Evolutionary conservation across 92 coral and sea anemone genomes (phyloP).

Genomic region (Porites cylindrica): DNA sequence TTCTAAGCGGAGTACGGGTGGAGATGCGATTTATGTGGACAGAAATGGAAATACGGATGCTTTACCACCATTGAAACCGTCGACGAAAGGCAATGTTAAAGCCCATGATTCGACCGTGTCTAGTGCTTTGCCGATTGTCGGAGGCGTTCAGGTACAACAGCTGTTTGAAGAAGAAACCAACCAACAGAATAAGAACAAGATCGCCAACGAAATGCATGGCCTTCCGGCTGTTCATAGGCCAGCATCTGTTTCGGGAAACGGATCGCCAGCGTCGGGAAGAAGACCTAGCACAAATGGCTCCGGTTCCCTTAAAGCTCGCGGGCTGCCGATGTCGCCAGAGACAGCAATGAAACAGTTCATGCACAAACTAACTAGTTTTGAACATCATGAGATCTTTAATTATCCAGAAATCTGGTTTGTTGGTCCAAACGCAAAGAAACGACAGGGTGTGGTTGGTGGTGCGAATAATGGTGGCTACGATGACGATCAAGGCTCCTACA

Average conservation of each 20-base stretch:
- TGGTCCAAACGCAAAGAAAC: slow-evolving; percentile 97
- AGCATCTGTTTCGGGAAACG: slow-evolving; percentile 79
- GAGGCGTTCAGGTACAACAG: slow-evolving; percentile 99
- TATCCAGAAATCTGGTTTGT: slow-evolving; percentile 97
- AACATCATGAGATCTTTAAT: slow-evolving; percentile 96
- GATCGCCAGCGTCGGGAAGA: slow-evolving; percentile 84
- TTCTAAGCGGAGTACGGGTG: slow-evolving; percentile 85
- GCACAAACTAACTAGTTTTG: slow-evolving; percentile 97
- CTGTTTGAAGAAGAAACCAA: slow-evolving; percentile 99
- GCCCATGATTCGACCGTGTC: slow-evolving; percentile 77
- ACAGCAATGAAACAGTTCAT: slow-evolving; percentile 95
- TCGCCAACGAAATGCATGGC: slow-evolving; percentile 84
- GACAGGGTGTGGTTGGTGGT: slow-evolving; percentile 99
- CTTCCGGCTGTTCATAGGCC: slow-evolving; percentile 90
- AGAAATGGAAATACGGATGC: slow-evolving; percentile 90
- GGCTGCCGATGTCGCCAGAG: slow-evolving; percentile 89
- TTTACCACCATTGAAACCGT: slow-evolving; percentile 94
- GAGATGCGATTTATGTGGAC: slow-evolving; percentile 92
- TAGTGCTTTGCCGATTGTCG: slow-evolving; percentile 90
- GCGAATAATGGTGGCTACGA: slow-evolving; percentile 98
- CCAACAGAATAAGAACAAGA: slow-evolving; percentile 86
- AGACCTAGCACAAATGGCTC: slow-evolving; percentile 84
- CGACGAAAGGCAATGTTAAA: slow-evolving; percentile 92
- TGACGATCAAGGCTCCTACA: slow-evolving; percentile 98
- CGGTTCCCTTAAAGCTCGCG: slow-evolving; percentile 88